Base-by-base conservation (phyloP, 2,888 invertebrate genomes). In the Cyclophora albipunctata region DNA sequence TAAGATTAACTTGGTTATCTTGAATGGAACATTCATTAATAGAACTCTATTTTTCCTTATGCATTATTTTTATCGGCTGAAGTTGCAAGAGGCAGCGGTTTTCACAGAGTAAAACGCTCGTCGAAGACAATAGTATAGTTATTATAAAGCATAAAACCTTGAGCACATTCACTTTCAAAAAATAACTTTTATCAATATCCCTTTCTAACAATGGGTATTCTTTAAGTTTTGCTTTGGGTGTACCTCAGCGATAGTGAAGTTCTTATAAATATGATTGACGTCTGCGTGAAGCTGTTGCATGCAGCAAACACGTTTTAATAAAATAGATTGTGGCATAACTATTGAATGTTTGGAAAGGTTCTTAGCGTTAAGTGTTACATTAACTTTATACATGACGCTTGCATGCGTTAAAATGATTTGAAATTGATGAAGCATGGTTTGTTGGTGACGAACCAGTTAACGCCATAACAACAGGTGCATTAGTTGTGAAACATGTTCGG, bases 401-500 rank as follows among this genome's bases (percentile, higher is more conserved):
- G 45, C 48, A 42, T 47, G 42, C 49, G 44, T 49, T 53, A 50
- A 53, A 37, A 37, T 37, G 5, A 37, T 37, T 37, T 37, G 37
- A 37, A 37, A 37, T 37, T 37, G 37, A 37, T 37, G 37, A 37
- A 37, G 37, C 37, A 37, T 37, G 37, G 37, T 4, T 37, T 54
- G 54, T 57, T 57, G 57, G 72, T 71, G 76, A 77, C 76, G 66
- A 70, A 75, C 75, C 66, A 73, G 76, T 79, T 75, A 71, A 66
- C 63, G 58, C 54, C 60, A 69, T 75, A 73, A 76, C 67, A 72
- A 69, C 79, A 79, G 69, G 79, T 80, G 81, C 67, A 69, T 37
- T 71, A 69, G 78, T 82, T 78, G 77, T 77, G 77, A 77, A 82
- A 78, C 81, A 72, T 69, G 77, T 73, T 72, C 37, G 60, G 71